phyloP scores from a whole-genome alignment of 2,113 vertebrate genomes.

The Pampusana beccarii region DNA sequence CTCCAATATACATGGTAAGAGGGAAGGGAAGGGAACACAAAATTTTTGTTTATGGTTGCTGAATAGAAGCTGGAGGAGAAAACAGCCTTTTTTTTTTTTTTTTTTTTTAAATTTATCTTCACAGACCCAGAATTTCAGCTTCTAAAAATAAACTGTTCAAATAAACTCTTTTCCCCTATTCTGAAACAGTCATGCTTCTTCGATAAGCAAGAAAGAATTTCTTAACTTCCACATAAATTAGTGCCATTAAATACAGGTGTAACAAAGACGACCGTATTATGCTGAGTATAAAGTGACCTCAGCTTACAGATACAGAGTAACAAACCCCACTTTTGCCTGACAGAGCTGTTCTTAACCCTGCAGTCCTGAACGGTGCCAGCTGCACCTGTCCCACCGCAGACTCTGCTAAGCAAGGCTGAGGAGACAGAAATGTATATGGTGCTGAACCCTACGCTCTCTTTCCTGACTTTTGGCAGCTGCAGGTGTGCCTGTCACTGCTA shows the following conservation, averaged over 20 bases:
- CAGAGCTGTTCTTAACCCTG: neutral
- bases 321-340: neutral
- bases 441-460: neutral
- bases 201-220: neutral
- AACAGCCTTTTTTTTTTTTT: neutral
- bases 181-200: neutral
- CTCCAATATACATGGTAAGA: neutral
- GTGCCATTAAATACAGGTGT: neutral
- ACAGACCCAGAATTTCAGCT: neutral
- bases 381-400: neutral
- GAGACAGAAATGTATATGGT: neutral
- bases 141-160: neutral
- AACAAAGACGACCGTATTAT: accelerated
- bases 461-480: neutral
- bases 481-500: neutral
- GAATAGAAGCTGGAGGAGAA: neutral
- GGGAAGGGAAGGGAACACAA: neutral
- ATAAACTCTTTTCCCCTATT: neutral
- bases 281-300: neutral
- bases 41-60: neutral
- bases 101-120: no score
- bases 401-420: neutral
- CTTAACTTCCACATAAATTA: neutral
- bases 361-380: neutral
- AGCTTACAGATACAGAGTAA: neutral